phyloP scores from a whole-genome alignment of 2,888 invertebrate species.

The Aproaerema taeniolella region DNA sequence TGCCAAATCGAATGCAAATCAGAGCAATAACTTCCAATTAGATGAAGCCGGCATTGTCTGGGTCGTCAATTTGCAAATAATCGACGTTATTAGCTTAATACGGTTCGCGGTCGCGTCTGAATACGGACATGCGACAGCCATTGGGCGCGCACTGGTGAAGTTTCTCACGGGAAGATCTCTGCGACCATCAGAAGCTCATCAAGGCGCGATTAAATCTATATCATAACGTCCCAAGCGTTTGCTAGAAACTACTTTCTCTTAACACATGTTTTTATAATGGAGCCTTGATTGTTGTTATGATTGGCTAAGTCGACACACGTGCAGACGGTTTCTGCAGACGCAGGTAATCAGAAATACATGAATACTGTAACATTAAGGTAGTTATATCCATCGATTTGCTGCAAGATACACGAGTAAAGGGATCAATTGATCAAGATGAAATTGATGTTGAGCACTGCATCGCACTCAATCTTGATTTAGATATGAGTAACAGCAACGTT shows the following conservation, averaged over 20 bases:
- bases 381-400: conserved; percentile 51
- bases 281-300: conserved; percentile 19
- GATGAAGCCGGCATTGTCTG: conserved; percentile 42
- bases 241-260: conserved; percentile 30
- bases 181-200: conserved; percentile 42
- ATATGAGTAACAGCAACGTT: conserved; percentile 33
- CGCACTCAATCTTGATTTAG: conserved; percentile 39
- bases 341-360: too few species aligned
- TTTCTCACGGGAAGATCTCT: conserved; percentile 40
- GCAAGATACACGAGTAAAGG: conserved; percentile 40
- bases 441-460: conserved; percentile 37
- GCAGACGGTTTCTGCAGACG: conserved; percentile 34
- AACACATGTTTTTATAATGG: conserved; percentile 23
- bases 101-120: not conserved
- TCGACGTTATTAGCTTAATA: conserved; percentile 35
- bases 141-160: not conserved
- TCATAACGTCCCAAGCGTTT: conserved; percentile 10
- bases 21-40: conserved; percentile 43
- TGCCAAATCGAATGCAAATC: conserved; percentile 42
- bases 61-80: conserved; percentile 49
- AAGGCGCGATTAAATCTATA: conserved; percentile 20
- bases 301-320: conserved; percentile 25
- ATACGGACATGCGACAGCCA: not conserved
- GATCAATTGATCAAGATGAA: conserved; percentile 48
- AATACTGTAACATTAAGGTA: conserved; percentile 33